Percentiles rank a stretch among this genome's conserved stretches.
These are phyloP conservation scores for Staurois parvus DNA, from an alignment of 2,797 vertebrate species.

Conservation along the genomic window DNA sequence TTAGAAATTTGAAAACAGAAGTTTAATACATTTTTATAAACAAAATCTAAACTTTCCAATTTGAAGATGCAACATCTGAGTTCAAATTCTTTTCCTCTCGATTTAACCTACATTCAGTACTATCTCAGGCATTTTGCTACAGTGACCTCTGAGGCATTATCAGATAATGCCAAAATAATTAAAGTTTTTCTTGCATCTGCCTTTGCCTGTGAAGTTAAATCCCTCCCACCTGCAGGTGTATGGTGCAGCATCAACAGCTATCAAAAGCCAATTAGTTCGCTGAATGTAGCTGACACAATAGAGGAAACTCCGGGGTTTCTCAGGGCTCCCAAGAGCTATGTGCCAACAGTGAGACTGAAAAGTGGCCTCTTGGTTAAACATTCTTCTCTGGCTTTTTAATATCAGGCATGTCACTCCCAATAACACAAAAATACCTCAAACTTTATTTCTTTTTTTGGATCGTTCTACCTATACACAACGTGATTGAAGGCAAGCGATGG, in stretches of 20 bases:
- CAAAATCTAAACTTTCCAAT: not conserved
- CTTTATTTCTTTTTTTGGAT: slow-evolving; percentile 36
- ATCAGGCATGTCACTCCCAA: slow-evolving; percentile 50
- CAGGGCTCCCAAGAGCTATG: slow-evolving; percentile 52
- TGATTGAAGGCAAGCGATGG: not conserved
- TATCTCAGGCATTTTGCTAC: slow-evolving; percentile 52
- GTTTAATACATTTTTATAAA: too few species aligned
- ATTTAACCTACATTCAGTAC: slow-evolving; percentile 13
- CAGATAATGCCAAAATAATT: slow-evolving; percentile 55
- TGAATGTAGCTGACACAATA: slow-evolving; percentile 54
- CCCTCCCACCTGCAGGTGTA: slow-evolving; percentile 63
- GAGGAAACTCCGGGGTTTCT: slow-evolving; percentile 52
- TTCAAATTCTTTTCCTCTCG: slow-evolving; percentile 1
- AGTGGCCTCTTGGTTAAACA: slow-evolving; percentile 60
- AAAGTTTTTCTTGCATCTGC: slow-evolving; percentile 59
- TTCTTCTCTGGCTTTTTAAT: slow-evolving; percentile 48
- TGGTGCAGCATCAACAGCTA: slow-evolving; percentile 60
- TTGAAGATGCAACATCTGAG: too few species aligned
- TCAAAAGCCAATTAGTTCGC: slow-evolving; percentile 63
- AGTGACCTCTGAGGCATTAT: slow-evolving; percentile 47
- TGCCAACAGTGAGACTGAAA: slow-evolving; percentile 27
- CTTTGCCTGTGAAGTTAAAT: slow-evolving; percentile 39
- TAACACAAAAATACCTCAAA: slow-evolving; percentile 46
- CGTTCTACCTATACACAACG: slow-evolving; percentile 36
- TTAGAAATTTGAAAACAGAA: too few species aligned